Evolutionary conservation across 2,113 vertebrate species (phyloP).

Genomic region (Hoplias malabaricus): DNA sequence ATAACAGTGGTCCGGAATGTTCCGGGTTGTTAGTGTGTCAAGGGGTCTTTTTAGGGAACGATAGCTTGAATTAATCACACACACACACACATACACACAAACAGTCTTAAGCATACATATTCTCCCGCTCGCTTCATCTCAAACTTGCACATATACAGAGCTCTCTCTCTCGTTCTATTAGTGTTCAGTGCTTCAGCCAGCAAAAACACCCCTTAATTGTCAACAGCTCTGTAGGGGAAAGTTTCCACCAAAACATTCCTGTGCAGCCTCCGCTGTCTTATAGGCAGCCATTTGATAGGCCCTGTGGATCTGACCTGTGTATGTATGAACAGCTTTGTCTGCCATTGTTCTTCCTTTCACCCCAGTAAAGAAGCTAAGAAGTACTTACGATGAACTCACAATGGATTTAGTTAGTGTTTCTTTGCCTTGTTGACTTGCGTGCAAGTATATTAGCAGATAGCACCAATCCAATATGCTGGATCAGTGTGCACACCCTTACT

Average conservation of each 20-base stretch:
- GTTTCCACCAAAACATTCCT: conserved; percentile 62
- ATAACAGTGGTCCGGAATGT: conserved; percentile 74
- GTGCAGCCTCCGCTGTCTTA: conserved; percentile 21
- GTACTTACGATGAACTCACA: background rate
- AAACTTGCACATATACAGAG: background rate
- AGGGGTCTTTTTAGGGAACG: conserved; percentile 4
- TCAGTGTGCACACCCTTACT: no score
- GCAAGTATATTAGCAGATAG: background rate
- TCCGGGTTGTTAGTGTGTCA: conserved; percentile 64
- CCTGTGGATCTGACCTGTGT: conserved; percentile 34
- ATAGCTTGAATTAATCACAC: conserved; percentile 3
- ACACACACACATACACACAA: background rate
- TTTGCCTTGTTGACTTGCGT: background rate
- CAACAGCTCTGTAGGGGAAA: conserved; percentile 34
- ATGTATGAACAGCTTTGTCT: background rate
- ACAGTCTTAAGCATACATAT: background rate
- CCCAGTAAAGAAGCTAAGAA: background rate
- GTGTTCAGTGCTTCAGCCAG: conserved; percentile 30
- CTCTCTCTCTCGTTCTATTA: conserved; percentile 27
- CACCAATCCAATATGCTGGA: no score
- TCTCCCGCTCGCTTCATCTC: background rate
- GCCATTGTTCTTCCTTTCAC: background rate
- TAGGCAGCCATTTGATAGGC: background rate
- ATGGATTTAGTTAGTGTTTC: background rate
- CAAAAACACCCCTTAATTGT: conserved; percentile 48